phyloP scores from a whole-genome alignment of 2,113 vertebrate species.

The Tursiops truncatus region DNA sequence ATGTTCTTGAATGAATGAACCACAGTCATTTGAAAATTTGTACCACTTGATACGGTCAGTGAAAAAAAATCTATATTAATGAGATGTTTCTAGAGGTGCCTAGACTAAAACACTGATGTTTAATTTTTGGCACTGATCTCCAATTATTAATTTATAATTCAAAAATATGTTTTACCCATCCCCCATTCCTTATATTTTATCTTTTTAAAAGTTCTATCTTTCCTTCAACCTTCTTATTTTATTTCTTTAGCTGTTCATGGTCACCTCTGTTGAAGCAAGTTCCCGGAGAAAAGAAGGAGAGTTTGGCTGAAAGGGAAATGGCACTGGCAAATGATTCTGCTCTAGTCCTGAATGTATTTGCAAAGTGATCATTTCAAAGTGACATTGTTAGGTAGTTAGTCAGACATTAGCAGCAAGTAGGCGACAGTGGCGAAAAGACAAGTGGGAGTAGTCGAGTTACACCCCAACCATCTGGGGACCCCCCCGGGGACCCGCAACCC shows the following conservation, averaged over 20 bases:
- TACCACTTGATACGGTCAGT: neutral
- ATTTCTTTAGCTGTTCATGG: neutral
- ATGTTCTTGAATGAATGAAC: neutral
- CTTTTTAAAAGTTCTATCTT: neutral
- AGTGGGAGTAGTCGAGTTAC: no score
- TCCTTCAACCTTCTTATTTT: neutral
- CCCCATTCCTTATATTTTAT: neutral
- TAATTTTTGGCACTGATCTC: neutral
- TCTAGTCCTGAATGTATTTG: neutral
- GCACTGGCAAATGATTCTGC: neutral
- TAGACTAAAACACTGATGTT: neutral
- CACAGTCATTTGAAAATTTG: neutral
- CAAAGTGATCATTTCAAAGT: neutral
- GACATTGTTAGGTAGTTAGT: neutral
- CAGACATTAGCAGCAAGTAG: no score
- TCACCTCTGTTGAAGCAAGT: neutral
- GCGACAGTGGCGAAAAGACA: no score
- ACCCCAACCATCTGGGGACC: no score
- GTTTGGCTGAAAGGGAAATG: neutral
- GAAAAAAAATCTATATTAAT: neutral
- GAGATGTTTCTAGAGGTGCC: neutral
- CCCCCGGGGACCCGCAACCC: no score
- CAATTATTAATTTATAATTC: neutral
- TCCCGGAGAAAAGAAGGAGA: neutral
- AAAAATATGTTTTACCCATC: neutral